A percentile compares a stretch with the other conserved stretches of the same genome.
Conservation (phyloP, 2,113 vertebrate genomes). For the Equus przewalskii region DNA sequence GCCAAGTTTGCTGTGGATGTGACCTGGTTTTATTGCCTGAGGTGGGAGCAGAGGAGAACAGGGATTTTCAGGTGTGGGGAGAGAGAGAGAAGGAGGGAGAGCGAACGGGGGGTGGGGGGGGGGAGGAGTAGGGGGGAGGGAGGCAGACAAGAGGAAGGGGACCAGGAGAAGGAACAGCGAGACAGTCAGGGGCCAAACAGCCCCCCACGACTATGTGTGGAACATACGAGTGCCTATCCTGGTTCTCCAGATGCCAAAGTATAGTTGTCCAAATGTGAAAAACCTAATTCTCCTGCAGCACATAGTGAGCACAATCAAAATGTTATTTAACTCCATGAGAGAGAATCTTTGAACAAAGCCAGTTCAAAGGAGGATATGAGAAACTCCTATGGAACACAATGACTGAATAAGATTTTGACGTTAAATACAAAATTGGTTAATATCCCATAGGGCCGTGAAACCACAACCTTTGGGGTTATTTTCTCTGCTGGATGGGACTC, state of each 20-base stretch:
- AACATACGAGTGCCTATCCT: neutral
- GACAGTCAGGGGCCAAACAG: neutral
- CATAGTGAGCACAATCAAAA: neutral
- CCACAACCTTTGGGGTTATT: neutral
- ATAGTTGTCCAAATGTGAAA: neutral
- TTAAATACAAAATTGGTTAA: neutral
- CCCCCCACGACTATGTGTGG: neutral
- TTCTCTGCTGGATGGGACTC: neutral
- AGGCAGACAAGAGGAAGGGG: neutral
- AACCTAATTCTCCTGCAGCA: neutral
- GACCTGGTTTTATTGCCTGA: neutral
- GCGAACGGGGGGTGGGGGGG: rapidly evolving
- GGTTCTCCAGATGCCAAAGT: neutral
- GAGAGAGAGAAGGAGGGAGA: neutral
- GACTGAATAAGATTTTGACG: neutral
- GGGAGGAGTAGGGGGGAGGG: too few relatives aligned
- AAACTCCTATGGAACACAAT: neutral
- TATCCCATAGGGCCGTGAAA: neutral
- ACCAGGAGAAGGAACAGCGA: neutral
- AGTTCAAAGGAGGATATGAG: neutral
- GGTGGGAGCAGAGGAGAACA: neutral
- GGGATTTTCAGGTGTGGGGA: neutral
- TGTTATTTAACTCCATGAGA: neutral
- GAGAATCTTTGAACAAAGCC: neutral
- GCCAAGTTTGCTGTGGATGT: neutral